Evolutionary conservation across 2,888 invertebrate genomes (phyloP), one percentile per base, ranked within the genome.

Genomic region (Hymenopus coronatus): DNA sequence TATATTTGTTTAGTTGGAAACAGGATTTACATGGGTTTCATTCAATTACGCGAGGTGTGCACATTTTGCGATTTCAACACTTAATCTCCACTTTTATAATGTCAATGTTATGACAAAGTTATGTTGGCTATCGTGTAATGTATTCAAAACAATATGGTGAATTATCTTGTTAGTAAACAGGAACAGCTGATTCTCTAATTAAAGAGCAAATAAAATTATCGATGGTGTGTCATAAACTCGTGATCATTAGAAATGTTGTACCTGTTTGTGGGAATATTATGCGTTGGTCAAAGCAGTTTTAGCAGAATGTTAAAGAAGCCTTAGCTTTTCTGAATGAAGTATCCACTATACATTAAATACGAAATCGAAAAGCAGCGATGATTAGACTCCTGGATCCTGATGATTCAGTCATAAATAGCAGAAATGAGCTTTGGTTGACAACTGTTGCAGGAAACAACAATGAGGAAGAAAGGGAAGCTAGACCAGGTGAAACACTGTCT

Each of bases 401-500:
- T 27, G 88, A 84, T 27, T 88, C 88, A 9, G 85, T 88, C 20
- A 88, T 88, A 33, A 88, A 81, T 54, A 84, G 81, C 40, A 84
- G 84, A 28, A 88, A 88, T 81, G 88, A 88, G 6, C n/a, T 88
- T 15, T 81, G 54, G 33, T 40, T 88, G 20, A 84, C 88, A 20
- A 88, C 88, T n/a, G 85, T 82, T n/a, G 87, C 87, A n/a, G 33
- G 82, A 15, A 82, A 33, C 25, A 33, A 9, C 82, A 27, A 14
- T 33, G 87, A 87, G 40, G 87, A 87, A 8, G 84, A 84, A 85
- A 15, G 15, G 20, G 54, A 70, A 25, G 25, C 20, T 6, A 70
- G 54, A 70, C 54, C 54, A 70, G 54, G 54, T 70, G 54, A 70
- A 20, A 70, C 20, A 20, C 54, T 20, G 25, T 3, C 8, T 30